phyloP scores from a whole-genome alignment of 2,888 invertebrate genomes.

The Lasius platythorax region DNA sequence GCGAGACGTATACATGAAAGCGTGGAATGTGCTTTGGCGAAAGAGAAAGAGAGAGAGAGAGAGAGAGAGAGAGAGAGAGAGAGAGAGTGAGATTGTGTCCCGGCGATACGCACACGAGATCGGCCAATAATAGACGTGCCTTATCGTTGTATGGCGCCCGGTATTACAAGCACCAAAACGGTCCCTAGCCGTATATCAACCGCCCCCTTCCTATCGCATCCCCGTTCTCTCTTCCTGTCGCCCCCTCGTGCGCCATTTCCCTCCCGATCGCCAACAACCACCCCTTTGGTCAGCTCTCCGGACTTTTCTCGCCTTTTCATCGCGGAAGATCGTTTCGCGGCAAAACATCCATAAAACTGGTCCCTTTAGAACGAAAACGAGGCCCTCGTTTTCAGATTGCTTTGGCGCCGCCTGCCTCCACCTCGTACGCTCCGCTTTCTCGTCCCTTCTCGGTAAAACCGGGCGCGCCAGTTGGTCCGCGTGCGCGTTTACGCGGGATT shows the following conservation, averaged over 20 bases:
- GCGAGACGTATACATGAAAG: constrained; percentile 43
- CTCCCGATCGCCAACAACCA: constrained; percentile 27
- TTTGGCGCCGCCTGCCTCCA: neutral
- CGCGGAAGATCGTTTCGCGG: constrained; percentile 42
- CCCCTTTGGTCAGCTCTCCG: constrained; percentile 50
- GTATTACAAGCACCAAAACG: constrained; percentile 64
- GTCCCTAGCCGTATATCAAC: constrained; percentile 43
- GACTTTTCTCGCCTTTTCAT: constrained; percentile 61
- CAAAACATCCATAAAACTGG: constrained; percentile 66
- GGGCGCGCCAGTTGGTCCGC: constrained; percentile 40
- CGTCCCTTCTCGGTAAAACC: constrained; percentile 5
- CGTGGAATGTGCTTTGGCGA: constrained; percentile 26
- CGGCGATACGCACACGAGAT: constrained; percentile 65
- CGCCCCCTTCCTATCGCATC: neutral
- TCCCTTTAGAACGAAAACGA: constrained; percentile 61
- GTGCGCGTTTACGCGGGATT: constrained; percentile 44
- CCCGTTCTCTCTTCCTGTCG: constrained; percentile 7
- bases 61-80: constrained; percentile 17
- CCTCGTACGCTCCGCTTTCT: constrained; percentile 7
- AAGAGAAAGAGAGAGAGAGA: constrained; percentile 34
- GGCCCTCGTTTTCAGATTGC: constrained; percentile 48
- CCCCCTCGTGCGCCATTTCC: constrained; percentile 8
- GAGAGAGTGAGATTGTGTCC: constrained; percentile 35
- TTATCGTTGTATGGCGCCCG: constrained; percentile 70
- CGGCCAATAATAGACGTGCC: constrained; percentile 79